Evolutionary conservation across 2,113 vertebrate species (phyloP).

Genomic region (Cranoglanis bouderius): DNA sequence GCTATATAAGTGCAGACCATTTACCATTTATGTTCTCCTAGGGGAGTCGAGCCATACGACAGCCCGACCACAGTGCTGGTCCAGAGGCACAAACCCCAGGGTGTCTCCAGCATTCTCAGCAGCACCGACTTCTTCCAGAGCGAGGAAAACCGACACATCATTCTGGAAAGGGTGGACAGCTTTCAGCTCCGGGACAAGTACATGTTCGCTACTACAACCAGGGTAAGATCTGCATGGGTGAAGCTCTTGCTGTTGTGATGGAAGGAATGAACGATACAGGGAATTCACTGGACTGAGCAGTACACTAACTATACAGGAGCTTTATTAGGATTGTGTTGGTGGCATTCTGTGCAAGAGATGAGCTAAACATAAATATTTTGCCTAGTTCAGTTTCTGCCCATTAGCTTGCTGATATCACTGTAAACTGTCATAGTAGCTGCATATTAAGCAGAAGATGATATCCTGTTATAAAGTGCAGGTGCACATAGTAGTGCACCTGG

Average conservation of each 20-base stretch:
- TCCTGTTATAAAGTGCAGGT: not conserved
- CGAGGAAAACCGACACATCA: conserved; percentile 81
- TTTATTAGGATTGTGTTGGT: not conserved
- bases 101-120: conserved; percentile 84
- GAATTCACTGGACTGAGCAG: not conserved
- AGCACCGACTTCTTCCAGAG: conserved; percentile 97
- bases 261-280: not conserved
- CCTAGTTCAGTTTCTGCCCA: not conserved
- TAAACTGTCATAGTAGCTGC: not conserved
- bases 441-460: not conserved
- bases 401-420: not conserved
- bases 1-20: no score
- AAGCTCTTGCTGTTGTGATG: not conserved
- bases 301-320: not conserved
- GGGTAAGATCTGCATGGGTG: conserved; percentile 74
- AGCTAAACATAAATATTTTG: not conserved
- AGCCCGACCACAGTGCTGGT: conserved; percentile 83
- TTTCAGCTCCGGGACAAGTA: conserved; percentile 97
- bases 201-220: conserved; percentile 92
- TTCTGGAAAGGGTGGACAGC: conserved; percentile 88
- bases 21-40: conserved; percentile 64
- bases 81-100: conserved; percentile 89
- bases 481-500: not conserved
- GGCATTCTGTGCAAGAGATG: not conserved
- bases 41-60: conserved; percentile 92